Conservation (phyloP, 2,888 invertebrate genomes). For the Cistogaster globosa region DNA sequence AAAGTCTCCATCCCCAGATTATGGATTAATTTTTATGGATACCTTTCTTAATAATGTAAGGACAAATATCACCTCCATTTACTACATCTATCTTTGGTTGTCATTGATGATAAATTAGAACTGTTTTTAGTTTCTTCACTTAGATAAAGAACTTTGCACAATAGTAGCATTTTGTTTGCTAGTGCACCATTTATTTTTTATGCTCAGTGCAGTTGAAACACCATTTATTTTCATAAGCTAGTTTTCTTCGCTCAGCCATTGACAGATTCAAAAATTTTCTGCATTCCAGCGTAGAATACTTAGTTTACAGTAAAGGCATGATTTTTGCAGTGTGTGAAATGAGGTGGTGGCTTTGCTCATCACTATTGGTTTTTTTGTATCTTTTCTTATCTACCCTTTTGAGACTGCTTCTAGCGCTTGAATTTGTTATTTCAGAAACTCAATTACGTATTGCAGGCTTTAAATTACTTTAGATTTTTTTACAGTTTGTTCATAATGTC, state of each 20-base stretch:
- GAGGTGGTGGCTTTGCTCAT: background rate
- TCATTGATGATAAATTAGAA: background rate
- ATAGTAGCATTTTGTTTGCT: background rate
- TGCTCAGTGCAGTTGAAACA: slow-evolving; percentile 4
- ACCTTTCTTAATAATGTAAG: background rate
- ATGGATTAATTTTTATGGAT: background rate
- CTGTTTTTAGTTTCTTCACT: background rate
- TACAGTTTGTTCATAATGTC: too few relatives aligned
- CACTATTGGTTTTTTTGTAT: background rate
- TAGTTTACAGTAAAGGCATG: too few relatives aligned
- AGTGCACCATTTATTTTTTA: background rate
- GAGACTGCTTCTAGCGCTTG: background rate
- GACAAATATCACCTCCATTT: slow-evolving; percentile 1
- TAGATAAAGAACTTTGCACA: slow-evolving; percentile 1
- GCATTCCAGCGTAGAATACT: background rate
- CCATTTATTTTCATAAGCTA: too few relatives aligned
- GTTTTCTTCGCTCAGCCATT: slow-evolving; percentile 6
- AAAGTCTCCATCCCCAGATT: slow-evolving; percentile 6
- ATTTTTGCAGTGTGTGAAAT: background rate
- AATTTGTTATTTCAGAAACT: background rate
- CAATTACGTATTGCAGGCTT: background rate
- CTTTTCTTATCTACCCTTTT: too few relatives aligned
- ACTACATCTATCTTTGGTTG: background rate
- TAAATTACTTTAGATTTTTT: too few relatives aligned
- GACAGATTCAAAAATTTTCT: slow-evolving; percentile 8